Evolutionary conservation across 2,113 vertebrate species (phyloP), one percentile per base, ranked within the genome.

Genomic region (Corythornis madagascariensis): DNA sequence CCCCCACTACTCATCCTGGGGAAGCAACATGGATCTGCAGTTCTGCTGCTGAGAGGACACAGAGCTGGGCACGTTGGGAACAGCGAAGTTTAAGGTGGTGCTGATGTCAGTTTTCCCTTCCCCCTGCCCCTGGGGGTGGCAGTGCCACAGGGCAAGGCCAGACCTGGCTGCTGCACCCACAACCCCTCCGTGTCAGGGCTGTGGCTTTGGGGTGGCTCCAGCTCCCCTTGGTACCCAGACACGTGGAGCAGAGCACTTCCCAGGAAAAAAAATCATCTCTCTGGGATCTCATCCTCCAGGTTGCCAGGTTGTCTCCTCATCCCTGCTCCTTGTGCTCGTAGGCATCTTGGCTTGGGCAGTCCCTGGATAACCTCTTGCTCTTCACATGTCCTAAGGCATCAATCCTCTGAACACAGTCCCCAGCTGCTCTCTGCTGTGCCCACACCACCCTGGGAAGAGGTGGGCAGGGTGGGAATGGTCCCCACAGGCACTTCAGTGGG

Each of bases 171-270:
- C 74, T 0, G 29, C 20, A 5, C 28, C 35, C 73, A 4, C 26
- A 4, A 7, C 7, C 28, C 42, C 53, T 21, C 15, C 0, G 16
- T 0, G 5, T 1, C 4, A 16, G 0, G 4, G 35, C 6, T 1
- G 16, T 1, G 43, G n/a, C 18, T 52, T 7, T 18, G 10, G 52
- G 20, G 6, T 8, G 14, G 18, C 50, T 70, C 64, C 47, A 29
- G 50, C 66, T 29, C 9, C 2, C 43, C 28, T 5, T 5, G 14
- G 4, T 16, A 15, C 52, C 16, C 43, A 11, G 12, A 2, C 16
- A 0, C 0, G 3, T 5, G 0, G 3, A 31, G 76, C 22, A 11
- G 22, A 60, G 24, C 16, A 1, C 45, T 48, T 31, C 42, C 40
- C 21, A 33, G 47, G 3, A 59, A 15, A 31, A 31, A 21, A 16